These are phyloP conservation scores for Philereme vetulata DNA, from an alignment of 2,888 invertebrate genomes.

Conservation along the genomic window DNA sequence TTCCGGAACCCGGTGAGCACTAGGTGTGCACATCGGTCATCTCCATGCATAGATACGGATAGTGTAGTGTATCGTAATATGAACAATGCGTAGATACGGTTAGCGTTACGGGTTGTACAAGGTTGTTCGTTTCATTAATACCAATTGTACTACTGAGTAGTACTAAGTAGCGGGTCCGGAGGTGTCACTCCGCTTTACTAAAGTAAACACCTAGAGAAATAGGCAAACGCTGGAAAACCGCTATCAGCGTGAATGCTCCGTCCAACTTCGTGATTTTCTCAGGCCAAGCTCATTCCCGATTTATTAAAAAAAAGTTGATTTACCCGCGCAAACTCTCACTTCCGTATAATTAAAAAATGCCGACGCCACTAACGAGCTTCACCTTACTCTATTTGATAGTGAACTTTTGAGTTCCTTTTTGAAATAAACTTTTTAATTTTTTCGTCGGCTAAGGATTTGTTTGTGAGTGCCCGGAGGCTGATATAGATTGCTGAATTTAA, in stretches of 20 bases:
- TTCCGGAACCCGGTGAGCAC: no score
- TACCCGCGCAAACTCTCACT: conserved; percentile 48
- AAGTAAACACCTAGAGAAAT: neutral
- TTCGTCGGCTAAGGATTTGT: conserved; percentile 39
- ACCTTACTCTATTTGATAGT: conserved; percentile 57
- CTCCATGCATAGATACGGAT: no score
- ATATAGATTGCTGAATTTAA: conserved; percentile 34
- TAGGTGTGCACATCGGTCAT: no score
- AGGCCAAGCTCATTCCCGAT: conserved; percentile 33
- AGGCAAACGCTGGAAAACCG: neutral
- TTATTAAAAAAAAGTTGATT: conserved; percentile 41
- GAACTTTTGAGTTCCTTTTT: conserved; percentile 42
- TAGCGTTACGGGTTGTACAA: no score
- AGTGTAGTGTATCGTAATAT: no score
- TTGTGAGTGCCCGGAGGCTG: conserved; percentile 34
- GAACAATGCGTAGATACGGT: no score
- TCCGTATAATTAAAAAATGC: conserved; percentile 68
- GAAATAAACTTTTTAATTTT: conserved; percentile 42
- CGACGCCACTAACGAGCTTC: conserved; percentile 62
- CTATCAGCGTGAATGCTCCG: conserved; percentile 9
- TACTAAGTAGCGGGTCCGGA: no score
- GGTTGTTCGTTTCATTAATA: no score
- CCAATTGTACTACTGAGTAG: no score
- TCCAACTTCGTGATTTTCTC: conserved; percentile 22
- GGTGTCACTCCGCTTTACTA: no score